Conservation (phyloP, 2,797 vertebrate species). For the Okamejei kenojei region DNA sequence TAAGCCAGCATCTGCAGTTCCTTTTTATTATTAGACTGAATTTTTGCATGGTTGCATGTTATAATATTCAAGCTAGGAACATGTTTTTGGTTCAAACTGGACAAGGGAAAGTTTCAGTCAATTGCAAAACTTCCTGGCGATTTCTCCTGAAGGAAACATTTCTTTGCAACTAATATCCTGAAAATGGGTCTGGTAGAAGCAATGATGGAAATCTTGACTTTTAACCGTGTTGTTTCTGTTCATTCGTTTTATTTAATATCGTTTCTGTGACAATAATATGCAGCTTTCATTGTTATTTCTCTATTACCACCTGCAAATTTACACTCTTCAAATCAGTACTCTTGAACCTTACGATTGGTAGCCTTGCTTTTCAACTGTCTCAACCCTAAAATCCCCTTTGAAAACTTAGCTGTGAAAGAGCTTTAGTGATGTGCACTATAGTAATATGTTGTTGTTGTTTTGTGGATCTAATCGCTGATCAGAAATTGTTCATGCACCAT, state of each 20-base stretch:
- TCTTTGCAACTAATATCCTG: no score
- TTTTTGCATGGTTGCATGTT: background rate
- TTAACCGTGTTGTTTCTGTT: background rate
- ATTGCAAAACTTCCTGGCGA: background rate
- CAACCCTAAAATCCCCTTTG: background rate
- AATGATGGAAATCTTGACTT: background rate
- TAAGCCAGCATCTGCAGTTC: no score
- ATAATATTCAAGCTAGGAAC: background rate
- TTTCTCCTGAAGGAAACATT: background rate
- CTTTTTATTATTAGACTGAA: no score
- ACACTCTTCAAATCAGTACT: background rate
- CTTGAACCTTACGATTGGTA: background rate
- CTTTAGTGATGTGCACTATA: background rate
- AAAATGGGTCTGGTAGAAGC: background rate
- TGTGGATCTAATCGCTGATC: no score
- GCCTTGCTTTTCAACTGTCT: background rate
- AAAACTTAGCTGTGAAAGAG: background rate
- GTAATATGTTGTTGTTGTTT: background rate
- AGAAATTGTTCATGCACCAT: no score
- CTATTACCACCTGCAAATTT: background rate
- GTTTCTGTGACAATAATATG: background rate
- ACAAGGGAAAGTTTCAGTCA: background rate
- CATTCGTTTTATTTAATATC: background rate
- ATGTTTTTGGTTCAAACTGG: background rate
- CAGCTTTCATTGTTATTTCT: background rate